Conservation (phyloP, 2,888 invertebrate genomes). For the Scaptomyza tumidula region DNA sequence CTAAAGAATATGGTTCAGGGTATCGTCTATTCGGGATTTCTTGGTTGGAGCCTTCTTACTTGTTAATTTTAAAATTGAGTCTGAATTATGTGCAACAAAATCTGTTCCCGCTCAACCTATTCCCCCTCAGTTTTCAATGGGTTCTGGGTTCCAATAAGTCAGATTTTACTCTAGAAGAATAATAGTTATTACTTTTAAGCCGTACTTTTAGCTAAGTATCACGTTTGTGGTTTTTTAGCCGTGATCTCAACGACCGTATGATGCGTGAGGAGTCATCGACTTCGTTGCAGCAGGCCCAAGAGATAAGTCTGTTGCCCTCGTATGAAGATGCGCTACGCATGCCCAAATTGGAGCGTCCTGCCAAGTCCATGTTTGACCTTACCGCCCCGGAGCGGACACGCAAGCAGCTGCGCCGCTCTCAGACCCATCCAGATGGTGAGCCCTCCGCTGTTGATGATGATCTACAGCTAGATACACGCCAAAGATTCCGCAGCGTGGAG, state of each 20-base stretch:
- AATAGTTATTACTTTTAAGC: background rate
- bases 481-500: constrained; percentile 83
- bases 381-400: constrained; percentile 84
- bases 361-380: constrained; percentile 85
- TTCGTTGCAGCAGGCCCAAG: constrained; percentile 88
- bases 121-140: too few relatives aligned
- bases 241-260: constrained; percentile 85
- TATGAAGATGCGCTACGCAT: constrained; percentile 91
- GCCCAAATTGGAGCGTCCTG: constrained; percentile 88
- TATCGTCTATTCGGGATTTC: too few relatives aligned
- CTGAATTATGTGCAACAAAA: too few relatives aligned
- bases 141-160: too few relatives aligned
- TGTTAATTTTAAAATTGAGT: too few relatives aligned
- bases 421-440: constrained; percentile 62
- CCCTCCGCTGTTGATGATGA: constrained; percentile 65
- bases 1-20: too few relatives aligned
- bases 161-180: too few relatives aligned
- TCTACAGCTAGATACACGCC: constrained; percentile 75
- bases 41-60: too few relatives aligned
- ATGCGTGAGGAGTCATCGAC: constrained; percentile 86
- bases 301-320: constrained; percentile 90
- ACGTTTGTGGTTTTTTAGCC: constrained; percentile 57
- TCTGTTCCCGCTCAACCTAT: too few relatives aligned
- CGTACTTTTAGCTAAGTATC: background rate
- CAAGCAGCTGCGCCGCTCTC: constrained; percentile 62